These are phyloP conservation scores for Ormyrus rosae DNA, from an alignment of 2,888 invertebrate genomes.

Conservation along the genomic window DNA sequence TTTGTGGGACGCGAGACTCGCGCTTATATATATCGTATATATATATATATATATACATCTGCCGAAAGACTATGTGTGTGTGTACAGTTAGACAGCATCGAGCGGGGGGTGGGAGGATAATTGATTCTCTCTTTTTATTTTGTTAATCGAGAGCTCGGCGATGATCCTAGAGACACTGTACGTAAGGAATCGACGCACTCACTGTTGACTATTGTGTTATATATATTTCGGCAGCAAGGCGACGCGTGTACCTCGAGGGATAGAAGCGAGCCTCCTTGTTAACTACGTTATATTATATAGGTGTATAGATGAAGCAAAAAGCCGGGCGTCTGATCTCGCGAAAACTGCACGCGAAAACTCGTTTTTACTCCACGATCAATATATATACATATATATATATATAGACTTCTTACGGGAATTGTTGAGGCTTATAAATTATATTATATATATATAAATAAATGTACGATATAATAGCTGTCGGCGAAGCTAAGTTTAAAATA, in stretches of 20 bases:
- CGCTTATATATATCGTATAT: not conserved
- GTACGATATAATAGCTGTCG: slow-evolving; percentile 50
- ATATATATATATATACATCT: not conserved
- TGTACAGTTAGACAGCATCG: not conserved
- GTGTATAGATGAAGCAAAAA: too few species aligned
- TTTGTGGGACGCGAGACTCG: slow-evolving; percentile 36
- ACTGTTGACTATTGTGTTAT: slow-evolving; percentile 53
- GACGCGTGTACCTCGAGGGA: slow-evolving; percentile 9
- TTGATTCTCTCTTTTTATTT: slow-evolving; percentile 38
- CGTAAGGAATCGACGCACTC: slow-evolving; percentile 44
- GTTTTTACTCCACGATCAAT: slow-evolving; percentile 32
- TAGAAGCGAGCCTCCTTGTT: slow-evolving; percentile 27
- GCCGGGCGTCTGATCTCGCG: not conserved
- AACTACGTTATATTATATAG: not conserved
- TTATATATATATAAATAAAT: slow-evolving; percentile 60
- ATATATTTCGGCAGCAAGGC: not conserved
- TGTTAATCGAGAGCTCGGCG: slow-evolving; percentile 22
- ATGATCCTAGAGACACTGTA: slow-evolving; percentile 40
- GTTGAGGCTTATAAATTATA: slow-evolving; percentile 70
- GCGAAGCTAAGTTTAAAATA: slow-evolving; percentile 47
- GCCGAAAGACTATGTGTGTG: slow-evolving; percentile 1
- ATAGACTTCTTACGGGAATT: slow-evolving; percentile 70
- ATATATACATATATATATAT: not conserved
- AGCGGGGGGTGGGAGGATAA: not conserved
- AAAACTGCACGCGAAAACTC: slow-evolving; percentile 3